phyloP scores from a whole-genome alignment of 2,113 vertebrate genomes.

The Pogonocichla stellata region DNA sequence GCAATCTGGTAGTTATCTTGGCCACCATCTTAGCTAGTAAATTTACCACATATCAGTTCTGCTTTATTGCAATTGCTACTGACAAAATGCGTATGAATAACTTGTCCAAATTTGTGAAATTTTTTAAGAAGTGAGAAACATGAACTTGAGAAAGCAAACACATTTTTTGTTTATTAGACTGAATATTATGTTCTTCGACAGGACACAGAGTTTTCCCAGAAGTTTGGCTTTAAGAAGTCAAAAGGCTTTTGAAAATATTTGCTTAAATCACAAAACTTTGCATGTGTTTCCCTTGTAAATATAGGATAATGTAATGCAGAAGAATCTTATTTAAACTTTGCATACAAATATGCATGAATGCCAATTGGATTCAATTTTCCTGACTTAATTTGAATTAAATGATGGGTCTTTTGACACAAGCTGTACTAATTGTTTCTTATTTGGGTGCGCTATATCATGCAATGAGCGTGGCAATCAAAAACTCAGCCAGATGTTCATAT shows the following conservation, averaged over 20 bases:
- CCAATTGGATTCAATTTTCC: constrained; percentile 72
- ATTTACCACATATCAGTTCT: background rate
- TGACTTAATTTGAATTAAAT: constrained; percentile 78
- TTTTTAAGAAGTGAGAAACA: background rate
- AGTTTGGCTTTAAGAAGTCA: background rate
- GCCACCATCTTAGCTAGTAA: background rate
- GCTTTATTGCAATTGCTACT: background rate
- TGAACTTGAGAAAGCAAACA: background rate
- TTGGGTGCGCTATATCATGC: constrained; percentile 61
- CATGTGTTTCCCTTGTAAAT: constrained; percentile 57
- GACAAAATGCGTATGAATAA: background rate
- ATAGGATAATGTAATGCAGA: constrained; percentile 39
- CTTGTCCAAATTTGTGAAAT: background rate
- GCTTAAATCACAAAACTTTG: constrained; percentile 16
- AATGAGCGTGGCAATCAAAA: constrained; percentile 63
- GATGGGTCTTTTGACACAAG: constrained; percentile 71
- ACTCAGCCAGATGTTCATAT: constrained; percentile 69
- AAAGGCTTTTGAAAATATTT: background rate
- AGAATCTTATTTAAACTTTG: constrained; percentile 62
- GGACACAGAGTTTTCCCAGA: background rate
- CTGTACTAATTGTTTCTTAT: constrained; percentile 74
- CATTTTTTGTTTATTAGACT: background rate
- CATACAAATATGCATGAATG: constrained; percentile 51
- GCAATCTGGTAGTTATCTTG: background rate
- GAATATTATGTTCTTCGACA: background rate